phyloP scores from a whole-genome alignment of 1,140 invertebrate genomes.

The Drosophila kikkawai region DNA sequence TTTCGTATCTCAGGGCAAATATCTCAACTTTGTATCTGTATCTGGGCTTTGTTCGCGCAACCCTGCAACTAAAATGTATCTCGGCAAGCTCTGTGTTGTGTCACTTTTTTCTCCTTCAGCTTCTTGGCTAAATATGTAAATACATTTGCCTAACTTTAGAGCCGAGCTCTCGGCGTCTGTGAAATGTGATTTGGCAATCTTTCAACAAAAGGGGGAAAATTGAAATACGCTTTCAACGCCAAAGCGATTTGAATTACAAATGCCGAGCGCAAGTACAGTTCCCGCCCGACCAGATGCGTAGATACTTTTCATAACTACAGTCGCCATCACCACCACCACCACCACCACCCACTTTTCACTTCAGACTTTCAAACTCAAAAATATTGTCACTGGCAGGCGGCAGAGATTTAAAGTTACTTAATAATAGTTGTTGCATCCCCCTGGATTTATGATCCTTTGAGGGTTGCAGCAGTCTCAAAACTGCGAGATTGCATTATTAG shows the following conservation, averaged over 20 bases:
- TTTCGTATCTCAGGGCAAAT: constrained; percentile 67
- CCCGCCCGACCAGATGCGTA: constrained; percentile 30
- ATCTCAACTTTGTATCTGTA: constrained; percentile 55
- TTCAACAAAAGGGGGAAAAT: constrained; percentile 63
- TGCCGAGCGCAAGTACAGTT: constrained; percentile 40
- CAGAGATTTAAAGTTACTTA: constrained; percentile 36
- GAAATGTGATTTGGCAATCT: constrained; percentile 65
- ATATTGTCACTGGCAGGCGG: constrained; percentile 27
- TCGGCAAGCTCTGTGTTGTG: constrained; percentile 23
- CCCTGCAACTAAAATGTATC: constrained; percentile 53
- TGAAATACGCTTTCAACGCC: constrained; percentile 60
- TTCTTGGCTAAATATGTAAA: constrained; percentile 72
- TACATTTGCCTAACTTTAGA: constrained; percentile 79
- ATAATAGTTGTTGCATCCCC: constrained; percentile 35
- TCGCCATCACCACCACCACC: background rate
- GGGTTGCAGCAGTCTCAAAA: constrained; percentile 1
- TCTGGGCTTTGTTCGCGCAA: constrained; percentile 36
- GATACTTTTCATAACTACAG: constrained; percentile 43
- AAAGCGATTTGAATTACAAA: constrained; percentile 71
- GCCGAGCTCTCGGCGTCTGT: constrained; percentile 34
- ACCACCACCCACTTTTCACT: constrained; percentile 28
- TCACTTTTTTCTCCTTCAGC: constrained; percentile 38
- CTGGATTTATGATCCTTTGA: constrained; percentile 8
- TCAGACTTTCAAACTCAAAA: background rate
- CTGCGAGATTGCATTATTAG: constrained; percentile 33